phyloP scores from a whole-genome alignment of 2,888 invertebrate species.

The Oxycera nigricornis region DNA sequence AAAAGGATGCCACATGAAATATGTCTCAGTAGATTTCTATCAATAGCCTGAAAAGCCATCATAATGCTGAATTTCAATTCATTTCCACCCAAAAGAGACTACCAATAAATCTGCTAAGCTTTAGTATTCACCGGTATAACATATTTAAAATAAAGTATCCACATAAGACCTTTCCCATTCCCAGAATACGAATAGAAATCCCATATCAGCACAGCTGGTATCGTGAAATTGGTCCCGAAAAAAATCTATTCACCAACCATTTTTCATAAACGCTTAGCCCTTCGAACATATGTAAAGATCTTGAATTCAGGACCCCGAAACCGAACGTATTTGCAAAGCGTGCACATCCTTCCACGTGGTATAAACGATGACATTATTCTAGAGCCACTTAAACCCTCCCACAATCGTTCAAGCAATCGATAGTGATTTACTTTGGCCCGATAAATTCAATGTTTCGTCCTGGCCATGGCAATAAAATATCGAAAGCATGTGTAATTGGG shows the following conservation, averaged over 20 bases:
- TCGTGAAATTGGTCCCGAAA: not conserved
- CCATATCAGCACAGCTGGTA: not conserved
- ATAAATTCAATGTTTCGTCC: slow-evolving; percentile 35
- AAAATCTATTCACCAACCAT: not conserved
- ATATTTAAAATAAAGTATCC: not conserved
- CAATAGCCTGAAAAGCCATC: no score
- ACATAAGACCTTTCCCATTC: not conserved
- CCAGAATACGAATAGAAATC: not conserved
- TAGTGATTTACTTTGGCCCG: slow-evolving; percentile 30
- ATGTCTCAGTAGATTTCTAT: no score
- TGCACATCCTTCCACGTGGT: not conserved
- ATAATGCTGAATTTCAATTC: no score
- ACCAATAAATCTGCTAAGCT: not conserved
- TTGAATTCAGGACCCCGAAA: not conserved
- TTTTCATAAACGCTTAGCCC: not conserved
- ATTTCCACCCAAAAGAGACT: not conserved
- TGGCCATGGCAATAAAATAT: slow-evolving; percentile 24
- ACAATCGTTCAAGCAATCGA: not conserved
- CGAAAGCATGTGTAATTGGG: slow-evolving; percentile 37
- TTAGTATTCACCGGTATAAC: not conserved
- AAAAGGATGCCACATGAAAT: no score
- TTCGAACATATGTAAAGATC: not conserved
- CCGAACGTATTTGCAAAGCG: not conserved
- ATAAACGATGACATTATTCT: not conserved
- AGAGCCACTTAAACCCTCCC: not conserved